Evolutionary conservation across 2,888 invertebrate species (phyloP), one percentile per base, ranked within the genome.

Genomic region (Odontomyia ornata): DNA sequence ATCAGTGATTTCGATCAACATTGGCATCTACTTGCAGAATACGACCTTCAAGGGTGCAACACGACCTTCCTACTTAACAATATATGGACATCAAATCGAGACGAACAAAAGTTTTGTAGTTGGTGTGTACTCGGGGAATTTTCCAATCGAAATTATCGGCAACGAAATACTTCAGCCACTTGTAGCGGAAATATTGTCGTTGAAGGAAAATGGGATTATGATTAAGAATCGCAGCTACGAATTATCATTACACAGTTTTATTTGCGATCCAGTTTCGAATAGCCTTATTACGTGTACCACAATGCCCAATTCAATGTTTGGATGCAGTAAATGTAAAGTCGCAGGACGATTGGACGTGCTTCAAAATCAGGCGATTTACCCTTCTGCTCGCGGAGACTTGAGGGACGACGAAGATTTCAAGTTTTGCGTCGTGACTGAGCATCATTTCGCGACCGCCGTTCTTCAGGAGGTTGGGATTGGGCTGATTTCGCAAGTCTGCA

Each of bases 111-210:
- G 78, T 15, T 80, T 79, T 46, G 75, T 79, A 0, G 77, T 80
- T 47, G 80, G 79, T 7, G 36, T 80, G 9, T 80, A 79, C 46
- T 72, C 67, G 15, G 80, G 80, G 13, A 27, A 46, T 5, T 80
- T 80, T 28, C 77, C 79, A 30, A 69, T 77, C 11, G 77, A 77
- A 25, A 77, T 77, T 3, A 78, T 79, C 27, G 80, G 75, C 7
- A 80, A 80, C 56, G 80, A 80, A 76, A 79, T 80, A 64, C 60
- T 80, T 23, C 75, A 73, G 11, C 77, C 78, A 11, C 76, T 80
- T n/a, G 80, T 80, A 1, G 75, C 75, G 46, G 80, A 80, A 75
- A 77, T 80, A 60, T 27, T 72, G 13, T 36, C 43, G 3, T 21
- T 79, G 7, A 56, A 65, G 11, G 43, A 46, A 0, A 47, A 75